phyloP scores from a whole-genome alignment of 2,113 vertebrate species.

The Cochlearius cochlearius region DNA sequence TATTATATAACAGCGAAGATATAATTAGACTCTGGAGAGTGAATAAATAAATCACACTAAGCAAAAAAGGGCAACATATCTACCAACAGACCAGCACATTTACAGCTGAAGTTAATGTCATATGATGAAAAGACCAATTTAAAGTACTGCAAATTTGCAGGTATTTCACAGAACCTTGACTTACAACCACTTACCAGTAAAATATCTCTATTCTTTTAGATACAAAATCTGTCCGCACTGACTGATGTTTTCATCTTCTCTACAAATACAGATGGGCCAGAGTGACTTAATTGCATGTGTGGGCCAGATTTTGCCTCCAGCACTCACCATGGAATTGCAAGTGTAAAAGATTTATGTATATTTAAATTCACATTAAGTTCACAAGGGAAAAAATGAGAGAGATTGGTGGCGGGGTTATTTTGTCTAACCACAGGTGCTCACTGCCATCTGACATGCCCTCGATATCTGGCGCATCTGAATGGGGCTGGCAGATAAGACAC shows the following conservation, averaged over 20 bases:
- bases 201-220: neutral
- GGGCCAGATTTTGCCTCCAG: neutral
- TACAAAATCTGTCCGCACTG: neutral
- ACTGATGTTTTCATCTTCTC: slow-evolving; percentile 4
- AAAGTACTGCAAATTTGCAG: slow-evolving; percentile 11
- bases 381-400: neutral
- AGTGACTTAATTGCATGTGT: neutral
- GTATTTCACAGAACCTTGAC: slow-evolving; percentile 30
- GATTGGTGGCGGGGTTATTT: neutral
- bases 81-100: neutral
- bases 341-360: neutral
- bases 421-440: neutral
- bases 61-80: slow-evolving; percentile 22
- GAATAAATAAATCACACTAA: slow-evolving; percentile 67
- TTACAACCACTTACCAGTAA: neutral
- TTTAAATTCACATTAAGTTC: neutral
- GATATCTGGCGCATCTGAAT: neutral
- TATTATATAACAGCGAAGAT: slow-evolving; percentile 52
- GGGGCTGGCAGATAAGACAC: neutral
- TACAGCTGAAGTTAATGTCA: slow-evolving; percentile 6
- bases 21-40: slow-evolving; percentile 50
- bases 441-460: neutral
- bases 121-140: slow-evolving; percentile 15
- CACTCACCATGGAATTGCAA: neutral
- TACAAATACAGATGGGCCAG: neutral